Conservation (phyloP, 2,113 vertebrate genomes). For the Calidris pugnax region DNA sequence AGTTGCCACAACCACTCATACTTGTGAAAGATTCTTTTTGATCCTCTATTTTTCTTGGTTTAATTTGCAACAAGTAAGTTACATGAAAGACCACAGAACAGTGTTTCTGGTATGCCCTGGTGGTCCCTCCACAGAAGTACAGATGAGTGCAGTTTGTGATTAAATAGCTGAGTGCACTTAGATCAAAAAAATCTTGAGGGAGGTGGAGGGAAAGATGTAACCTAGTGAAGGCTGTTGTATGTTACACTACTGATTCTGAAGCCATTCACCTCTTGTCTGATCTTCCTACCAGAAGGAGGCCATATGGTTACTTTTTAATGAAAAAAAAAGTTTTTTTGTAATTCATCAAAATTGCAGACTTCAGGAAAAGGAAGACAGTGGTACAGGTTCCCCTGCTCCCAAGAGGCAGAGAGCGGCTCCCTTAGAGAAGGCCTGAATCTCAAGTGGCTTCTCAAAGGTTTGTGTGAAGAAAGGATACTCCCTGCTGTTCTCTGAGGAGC, state of each 20-base stretch:
- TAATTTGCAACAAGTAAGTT: background rate
- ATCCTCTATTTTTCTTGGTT: background rate
- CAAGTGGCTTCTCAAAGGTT: background rate
- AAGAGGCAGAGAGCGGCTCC: background rate
- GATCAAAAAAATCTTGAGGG: background rate
- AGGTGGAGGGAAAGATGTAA: background rate
- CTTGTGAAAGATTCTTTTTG: background rate
- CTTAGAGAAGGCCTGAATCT: background rate
- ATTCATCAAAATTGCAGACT: background rate
- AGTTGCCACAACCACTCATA: background rate
- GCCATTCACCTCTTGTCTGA: background rate
- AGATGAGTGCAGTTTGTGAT: background rate
- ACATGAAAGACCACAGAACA: too few species aligned
- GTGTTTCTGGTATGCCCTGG: background rate
- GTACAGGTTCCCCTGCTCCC: background rate
- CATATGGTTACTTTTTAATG: background rate
- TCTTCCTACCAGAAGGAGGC: background rate
- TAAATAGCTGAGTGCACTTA: fast-evolving
- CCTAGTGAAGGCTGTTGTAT: background rate
- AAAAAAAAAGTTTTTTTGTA: background rate
- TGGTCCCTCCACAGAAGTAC: background rate
- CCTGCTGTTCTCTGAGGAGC: background rate
- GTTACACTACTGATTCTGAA: background rate
- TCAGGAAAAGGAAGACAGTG: background rate
- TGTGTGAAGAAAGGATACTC: background rate